These are phyloP conservation scores for Cordilura impudica DNA, from an alignment of 2,888 invertebrate species.

Conservation along the genomic window DNA sequence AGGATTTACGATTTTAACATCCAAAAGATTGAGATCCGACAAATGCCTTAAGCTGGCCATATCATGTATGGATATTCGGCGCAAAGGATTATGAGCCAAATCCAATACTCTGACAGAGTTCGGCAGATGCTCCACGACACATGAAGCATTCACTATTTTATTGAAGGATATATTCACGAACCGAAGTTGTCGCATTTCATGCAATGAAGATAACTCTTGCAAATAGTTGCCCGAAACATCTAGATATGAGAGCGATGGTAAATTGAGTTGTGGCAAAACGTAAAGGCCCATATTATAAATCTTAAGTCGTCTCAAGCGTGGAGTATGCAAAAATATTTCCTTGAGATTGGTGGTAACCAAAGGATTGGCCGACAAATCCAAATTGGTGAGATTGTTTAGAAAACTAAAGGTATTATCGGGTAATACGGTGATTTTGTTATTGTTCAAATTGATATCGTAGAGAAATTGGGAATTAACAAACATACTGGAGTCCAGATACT, in stretches of 20 bases:
- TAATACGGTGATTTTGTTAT: slow-evolving; percentile 89
- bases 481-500: slow-evolving; percentile 92
- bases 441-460: slow-evolving; percentile 86
- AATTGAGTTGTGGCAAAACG: slow-evolving; percentile 86
- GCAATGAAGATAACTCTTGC: slow-evolving; percentile 84
- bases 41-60: slow-evolving; percentile 81
- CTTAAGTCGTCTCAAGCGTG: slow-evolving; percentile 86
- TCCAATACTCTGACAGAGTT: slow-evolving; percentile 86
- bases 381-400: slow-evolving; percentile 85
- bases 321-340: slow-evolving; percentile 91
- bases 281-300: slow-evolving; percentile 88
- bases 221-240: slow-evolving; percentile 90
- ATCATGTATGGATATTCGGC: slow-evolving; percentile 83
- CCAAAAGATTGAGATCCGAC: slow-evolving; percentile 85
- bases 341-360: slow-evolving; percentile 91
- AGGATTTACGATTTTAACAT: slow-evolving; percentile 86
- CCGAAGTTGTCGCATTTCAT: slow-evolving; percentile 85
- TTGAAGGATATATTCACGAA: slow-evolving; percentile 88
- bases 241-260: slow-evolving; percentile 87
- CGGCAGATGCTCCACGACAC: slow-evolving; percentile 86
- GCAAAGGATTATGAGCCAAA: slow-evolving; percentile 89
- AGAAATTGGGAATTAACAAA: slow-evolving; percentile 90
- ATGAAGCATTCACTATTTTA: slow-evolving; percentile 85
- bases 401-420: slow-evolving; percentile 94
- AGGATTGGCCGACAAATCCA: slow-evolving; percentile 89